Evolutionary conservation across 2,113 vertebrate genomes (phyloP).

Genomic region (Sakesphorus luctuosus): DNA sequence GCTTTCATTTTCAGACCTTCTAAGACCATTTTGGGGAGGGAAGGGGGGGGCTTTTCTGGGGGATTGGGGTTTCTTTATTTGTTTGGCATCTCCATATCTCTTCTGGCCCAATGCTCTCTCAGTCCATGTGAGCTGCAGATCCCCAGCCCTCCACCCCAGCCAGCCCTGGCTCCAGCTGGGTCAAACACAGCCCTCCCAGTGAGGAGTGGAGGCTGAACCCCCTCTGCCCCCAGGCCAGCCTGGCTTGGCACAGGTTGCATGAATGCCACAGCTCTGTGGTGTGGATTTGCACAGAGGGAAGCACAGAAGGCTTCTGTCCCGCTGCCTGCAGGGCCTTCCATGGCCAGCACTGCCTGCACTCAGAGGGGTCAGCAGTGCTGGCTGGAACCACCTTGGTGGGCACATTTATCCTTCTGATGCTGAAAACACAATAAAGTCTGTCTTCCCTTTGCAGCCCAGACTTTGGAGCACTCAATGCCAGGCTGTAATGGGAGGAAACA

Average conservation of each 20-base stretch:
- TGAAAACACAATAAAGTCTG: not conserved
- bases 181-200: not conserved
- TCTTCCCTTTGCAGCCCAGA: not conserved
- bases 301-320: not conserved
- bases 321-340: not conserved
- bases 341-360: not conserved
- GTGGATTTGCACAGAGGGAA: not conserved
- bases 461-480: not conserved
- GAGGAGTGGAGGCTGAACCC: not conserved
- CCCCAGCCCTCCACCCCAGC: not conserved
- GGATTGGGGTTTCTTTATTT: not conserved
- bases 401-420: not conserved
- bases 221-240: not conserved
- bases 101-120: not conserved
- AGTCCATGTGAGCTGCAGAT: not conserved
- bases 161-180: not conserved
- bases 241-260: not conserved
- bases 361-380: not conserved
- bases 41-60: not conserved
- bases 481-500: not conserved
- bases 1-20: not conserved
- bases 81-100: not conserved
- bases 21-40: not conserved
- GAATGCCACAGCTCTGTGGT: not conserved
- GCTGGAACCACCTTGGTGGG: not conserved